Percentiles rank a stretch among this genome's conserved stretches.
phyloP scores from a whole-genome alignment of 2,113 vertebrate species.

The Mus musculus region DNA sequence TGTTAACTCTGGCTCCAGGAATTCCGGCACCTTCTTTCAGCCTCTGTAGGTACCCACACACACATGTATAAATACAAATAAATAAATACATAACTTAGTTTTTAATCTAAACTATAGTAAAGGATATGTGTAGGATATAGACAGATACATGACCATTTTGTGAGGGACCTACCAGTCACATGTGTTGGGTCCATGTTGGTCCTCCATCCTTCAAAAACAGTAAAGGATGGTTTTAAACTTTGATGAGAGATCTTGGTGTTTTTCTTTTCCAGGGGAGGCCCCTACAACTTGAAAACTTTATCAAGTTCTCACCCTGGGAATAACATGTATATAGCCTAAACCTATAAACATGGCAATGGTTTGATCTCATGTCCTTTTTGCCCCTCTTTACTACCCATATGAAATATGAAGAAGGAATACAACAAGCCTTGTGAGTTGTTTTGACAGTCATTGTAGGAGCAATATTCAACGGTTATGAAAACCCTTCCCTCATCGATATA shows the following conservation, averaged over 20 bases:
- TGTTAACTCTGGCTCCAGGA: not conserved
- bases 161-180: not conserved
- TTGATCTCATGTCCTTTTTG: not conserved
- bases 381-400: not conserved
- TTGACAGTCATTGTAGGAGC: not conserved
- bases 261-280: not conserved
- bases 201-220: not conserved
- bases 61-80: not conserved
- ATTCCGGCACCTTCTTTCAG: not conserved
- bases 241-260: not conserved
- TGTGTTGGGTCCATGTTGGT: not conserved
- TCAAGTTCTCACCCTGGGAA: not conserved
- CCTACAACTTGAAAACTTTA: conserved; percentile 4
- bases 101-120: not conserved
- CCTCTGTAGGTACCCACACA: not conserved
- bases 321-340: not conserved
- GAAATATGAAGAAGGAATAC: not conserved
- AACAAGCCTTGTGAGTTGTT: not conserved
- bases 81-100: not conserved
- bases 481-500: not conserved
- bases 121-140: not conserved
- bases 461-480: not conserved
- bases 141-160: not conserved
- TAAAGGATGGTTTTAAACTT: not conserved
- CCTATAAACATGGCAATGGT: not conserved